Conservation (phyloP, 2,113 vertebrate species). For the Catharus bicknelli region DNA sequence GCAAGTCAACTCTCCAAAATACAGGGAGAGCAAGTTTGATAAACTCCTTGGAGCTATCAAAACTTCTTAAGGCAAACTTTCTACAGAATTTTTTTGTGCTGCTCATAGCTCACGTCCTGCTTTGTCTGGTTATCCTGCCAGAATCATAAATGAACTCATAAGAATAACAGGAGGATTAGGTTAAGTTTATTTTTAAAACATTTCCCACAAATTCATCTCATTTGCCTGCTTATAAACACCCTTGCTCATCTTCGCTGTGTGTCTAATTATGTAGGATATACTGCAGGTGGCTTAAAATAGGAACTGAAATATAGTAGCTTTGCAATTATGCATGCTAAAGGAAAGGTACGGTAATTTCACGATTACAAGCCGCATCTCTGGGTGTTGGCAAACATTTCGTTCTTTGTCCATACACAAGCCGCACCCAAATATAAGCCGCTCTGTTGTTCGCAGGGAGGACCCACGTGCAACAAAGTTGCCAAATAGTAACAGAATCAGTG, state of each 20-base stretch:
- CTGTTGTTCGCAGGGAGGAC: too few relatives aligned
- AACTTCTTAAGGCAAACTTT: constrained; percentile 24
- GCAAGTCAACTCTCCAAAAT: not conserved
- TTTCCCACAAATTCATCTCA: constrained; percentile 50
- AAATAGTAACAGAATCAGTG: too few relatives aligned
- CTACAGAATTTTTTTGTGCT: not conserved
- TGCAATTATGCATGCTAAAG: constrained; percentile 28
- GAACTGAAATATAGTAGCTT: constrained; percentile 30
- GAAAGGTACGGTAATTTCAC: not conserved
- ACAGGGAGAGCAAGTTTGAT: not conserved
- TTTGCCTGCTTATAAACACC: constrained; percentile 56
- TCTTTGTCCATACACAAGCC: too few relatives aligned
- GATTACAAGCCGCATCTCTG: too few relatives aligned
- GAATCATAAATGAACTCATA: constrained; percentile 56
- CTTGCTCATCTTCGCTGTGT: constrained; percentile 13
- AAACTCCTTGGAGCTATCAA: not conserved
- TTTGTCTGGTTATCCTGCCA: constrained; percentile 55
- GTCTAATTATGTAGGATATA: constrained; percentile 37
- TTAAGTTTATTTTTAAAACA: constrained; percentile 47
- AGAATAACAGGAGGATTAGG: constrained; percentile 55
- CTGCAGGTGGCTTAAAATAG: constrained; percentile 47
- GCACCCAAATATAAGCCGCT: too few relatives aligned
- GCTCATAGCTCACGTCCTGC: constrained; percentile 18
- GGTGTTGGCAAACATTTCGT: too few relatives aligned
- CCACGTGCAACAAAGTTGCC: too few relatives aligned